Conservation (phyloP, 2,888 invertebrate species). For the Encarsia formosa region DNA sequence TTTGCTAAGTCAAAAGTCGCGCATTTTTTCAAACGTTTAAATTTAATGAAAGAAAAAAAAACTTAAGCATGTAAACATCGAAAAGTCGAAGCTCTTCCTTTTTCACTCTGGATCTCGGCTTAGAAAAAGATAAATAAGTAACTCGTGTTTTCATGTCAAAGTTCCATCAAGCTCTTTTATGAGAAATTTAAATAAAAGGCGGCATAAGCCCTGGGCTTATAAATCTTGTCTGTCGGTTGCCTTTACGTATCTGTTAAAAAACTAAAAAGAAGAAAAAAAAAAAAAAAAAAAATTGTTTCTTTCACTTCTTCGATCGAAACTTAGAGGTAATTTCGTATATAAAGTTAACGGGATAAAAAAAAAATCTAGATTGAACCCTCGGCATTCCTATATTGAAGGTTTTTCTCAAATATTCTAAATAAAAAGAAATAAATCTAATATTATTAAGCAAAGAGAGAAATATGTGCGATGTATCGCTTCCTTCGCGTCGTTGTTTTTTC, state of each 20-base stretch:
- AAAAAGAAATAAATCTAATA: slow-evolving; percentile 20
- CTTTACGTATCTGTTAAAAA: slow-evolving; percentile 29
- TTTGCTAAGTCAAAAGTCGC: slow-evolving; percentile 19
- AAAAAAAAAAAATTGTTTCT: slow-evolving; percentile 29
- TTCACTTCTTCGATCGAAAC: slow-evolving; percentile 30
- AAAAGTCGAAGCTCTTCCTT: slow-evolving; percentile 26
- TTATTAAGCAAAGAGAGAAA: slow-evolving; percentile 19
- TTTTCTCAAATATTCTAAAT: slow-evolving; percentile 33
- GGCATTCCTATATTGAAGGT: slow-evolving; percentile 42
- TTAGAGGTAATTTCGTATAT: slow-evolving; percentile 30
- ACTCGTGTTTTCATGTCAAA: slow-evolving; percentile 24
- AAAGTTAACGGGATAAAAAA: slow-evolving; percentile 34
- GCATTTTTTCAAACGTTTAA: slow-evolving; percentile 26
- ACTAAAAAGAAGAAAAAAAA: no score
- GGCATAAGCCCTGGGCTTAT: slow-evolving; percentile 23
- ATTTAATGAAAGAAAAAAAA: slow-evolving; percentile 17
- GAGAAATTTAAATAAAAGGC: slow-evolving; percentile 6
- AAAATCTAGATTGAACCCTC: slow-evolving; percentile 40
- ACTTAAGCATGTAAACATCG: slow-evolving; percentile 26
- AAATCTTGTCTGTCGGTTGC: slow-evolving; percentile 29
- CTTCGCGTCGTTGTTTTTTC: slow-evolving; percentile 40
- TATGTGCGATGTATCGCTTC: slow-evolving; percentile 23
- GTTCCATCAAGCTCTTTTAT: slow-evolving; percentile 27
- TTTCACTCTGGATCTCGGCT: slow-evolving; percentile 29
- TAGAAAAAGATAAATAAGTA: slow-evolving; percentile 20